Evolutionary conservation across 2,888 invertebrate species (phyloP).

Genomic region (Salpingus planirostris): DNA sequence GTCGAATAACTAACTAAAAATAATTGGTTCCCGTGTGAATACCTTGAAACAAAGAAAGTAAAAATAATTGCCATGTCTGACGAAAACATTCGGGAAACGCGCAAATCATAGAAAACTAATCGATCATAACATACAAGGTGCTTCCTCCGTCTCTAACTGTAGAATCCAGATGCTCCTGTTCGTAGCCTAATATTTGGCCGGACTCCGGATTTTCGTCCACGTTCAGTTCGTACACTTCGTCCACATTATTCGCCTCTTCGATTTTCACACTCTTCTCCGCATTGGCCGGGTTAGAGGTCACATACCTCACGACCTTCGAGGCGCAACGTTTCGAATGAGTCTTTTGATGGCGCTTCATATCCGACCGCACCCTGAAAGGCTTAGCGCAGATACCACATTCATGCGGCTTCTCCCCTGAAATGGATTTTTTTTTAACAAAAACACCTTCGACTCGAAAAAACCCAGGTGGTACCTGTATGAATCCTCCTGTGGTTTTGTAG

Average conservation of each 20-base stretch:
- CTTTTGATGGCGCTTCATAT: constrained; percentile 70
- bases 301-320: constrained; percentile 24
- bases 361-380: constrained; percentile 73
- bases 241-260: constrained; percentile 17
- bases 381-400: constrained; percentile 69
- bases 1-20: constrained; percentile 35
- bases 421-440: not conserved
- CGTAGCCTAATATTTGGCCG: constrained; percentile 35
- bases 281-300: constrained; percentile 1
- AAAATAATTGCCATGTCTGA: too few species aligned
- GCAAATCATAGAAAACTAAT: constrained; percentile 7
- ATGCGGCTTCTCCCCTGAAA: constrained; percentile 65
- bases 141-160: constrained; percentile 18
- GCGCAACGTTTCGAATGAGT: constrained; percentile 50
- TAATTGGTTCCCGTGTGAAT: constrained; percentile 35
- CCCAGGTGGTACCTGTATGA: constrained; percentile 71
- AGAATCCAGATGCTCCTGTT: constrained; percentile 22
- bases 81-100: not conserved
- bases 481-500: constrained; percentile 74
- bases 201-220: constrained; percentile 30
- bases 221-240: constrained; percentile 22
- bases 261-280: constrained; percentile 11
- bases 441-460: not conserved
- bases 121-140: constrained; percentile 23
- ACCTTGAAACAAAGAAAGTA: constrained; percentile 24